phyloP scores from a whole-genome alignment of 1,140 invertebrate genomes.

The Rhyacophila brunnea region DNA sequence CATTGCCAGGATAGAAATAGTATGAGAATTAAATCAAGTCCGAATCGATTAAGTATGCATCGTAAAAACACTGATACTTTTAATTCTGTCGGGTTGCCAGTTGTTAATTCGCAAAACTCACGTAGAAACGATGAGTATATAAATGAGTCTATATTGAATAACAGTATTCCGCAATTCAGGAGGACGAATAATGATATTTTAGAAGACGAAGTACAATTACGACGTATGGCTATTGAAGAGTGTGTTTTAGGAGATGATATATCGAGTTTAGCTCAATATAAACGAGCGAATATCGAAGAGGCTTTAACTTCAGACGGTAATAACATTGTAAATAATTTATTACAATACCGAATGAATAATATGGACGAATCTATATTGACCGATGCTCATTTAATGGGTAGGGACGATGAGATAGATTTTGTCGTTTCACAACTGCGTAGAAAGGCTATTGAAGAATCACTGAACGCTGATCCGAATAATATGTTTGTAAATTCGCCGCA shows the following conservation, averaged over 20 bases:
- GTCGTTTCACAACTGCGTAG: slow-evolving; percentile 1
- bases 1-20: neutral
- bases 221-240: no score
- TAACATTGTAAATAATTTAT: neutral
- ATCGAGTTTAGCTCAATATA: no score
- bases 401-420: neutral
- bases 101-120: slow-evolving; percentile 6
- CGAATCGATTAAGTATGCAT: slow-evolving; percentile 15
- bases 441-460: slow-evolving; percentile 14
- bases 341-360: slow-evolving; percentile 4
- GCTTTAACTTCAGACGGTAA: no score
- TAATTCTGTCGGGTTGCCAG: slow-evolving; percentile 7
- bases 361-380: neutral
- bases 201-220: no score
- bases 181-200: slow-evolving; percentile 18
- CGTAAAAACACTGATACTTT: neutral
- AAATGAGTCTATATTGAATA: no score
- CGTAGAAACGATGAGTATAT: neutral
- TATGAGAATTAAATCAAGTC: slow-evolving; percentile 15
- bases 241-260: no score
- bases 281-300: no score
- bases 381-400: neutral
- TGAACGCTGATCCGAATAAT: neutral
- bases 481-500: no score
- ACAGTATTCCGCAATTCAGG: neutral